These are phyloP conservation scores for Nycticorax nycticorax DNA, from an alignment of 2,113 vertebrate genomes.

Conservation along the genomic window DNA sequence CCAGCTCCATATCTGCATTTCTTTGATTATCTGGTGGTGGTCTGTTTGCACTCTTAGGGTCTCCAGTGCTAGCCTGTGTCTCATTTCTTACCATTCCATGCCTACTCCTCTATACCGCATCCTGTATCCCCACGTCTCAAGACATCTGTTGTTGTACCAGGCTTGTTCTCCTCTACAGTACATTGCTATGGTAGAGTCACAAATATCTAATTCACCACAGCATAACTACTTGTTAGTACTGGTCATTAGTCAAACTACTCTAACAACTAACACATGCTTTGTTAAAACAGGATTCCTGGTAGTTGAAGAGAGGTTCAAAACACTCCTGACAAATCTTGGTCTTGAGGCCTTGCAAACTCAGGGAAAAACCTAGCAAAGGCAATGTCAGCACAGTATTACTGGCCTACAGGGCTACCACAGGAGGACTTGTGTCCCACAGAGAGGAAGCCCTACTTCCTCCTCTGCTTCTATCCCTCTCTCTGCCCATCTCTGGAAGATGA, in stretches of 20 bases:
- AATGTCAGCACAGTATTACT: background rate
- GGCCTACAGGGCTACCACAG: background rate
- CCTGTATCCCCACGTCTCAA: background rate
- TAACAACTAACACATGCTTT: background rate
- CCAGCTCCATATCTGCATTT: background rate
- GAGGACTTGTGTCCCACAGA: accelerated
- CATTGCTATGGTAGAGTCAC: background rate
- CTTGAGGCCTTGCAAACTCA: background rate
- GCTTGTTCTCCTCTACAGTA: background rate
- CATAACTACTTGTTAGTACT: background rate
- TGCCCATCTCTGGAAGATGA: background rate
- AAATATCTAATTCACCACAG: background rate
- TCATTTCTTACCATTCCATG: background rate
- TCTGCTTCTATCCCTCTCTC: background rate
- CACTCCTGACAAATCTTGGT: background rate
- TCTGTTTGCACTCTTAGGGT: background rate
- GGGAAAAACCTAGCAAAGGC: background rate
- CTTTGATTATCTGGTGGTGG: background rate
- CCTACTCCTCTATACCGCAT: background rate
- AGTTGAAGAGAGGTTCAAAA: background rate
- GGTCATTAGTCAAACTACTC: background rate
- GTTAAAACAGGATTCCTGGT: background rate
- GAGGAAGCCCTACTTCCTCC: background rate
- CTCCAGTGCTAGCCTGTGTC: background rate
- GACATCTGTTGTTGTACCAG: background rate